A percentile compares a stretch with the other conserved stretches of the same genome.
These are phyloP conservation scores for Gerris lacustris DNA, from an alignment of 2,888 invertebrate species.

Conservation along the genomic window DNA sequence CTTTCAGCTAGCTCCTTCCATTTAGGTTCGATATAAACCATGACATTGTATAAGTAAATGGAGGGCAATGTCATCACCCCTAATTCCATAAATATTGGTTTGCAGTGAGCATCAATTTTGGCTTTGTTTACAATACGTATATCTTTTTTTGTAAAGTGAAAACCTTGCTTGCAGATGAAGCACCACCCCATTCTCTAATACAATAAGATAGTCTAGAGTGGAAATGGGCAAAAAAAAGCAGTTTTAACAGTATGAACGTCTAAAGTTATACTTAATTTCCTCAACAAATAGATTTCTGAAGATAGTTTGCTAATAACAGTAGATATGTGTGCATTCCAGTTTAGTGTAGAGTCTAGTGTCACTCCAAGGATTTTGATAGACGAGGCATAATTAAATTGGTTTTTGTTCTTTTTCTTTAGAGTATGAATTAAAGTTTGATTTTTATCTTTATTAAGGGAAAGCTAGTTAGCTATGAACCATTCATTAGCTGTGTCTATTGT, in stretches of 20 bases:
- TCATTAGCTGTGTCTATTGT: neutral
- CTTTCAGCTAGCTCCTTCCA: too few relatives aligned
- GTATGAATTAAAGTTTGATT: neutral
- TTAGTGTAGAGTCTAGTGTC: conserved; percentile 8
- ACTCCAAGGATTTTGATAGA: conserved; percentile 11
- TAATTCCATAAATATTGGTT: neutral
- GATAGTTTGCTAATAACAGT: neutral
- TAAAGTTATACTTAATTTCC: neutral
- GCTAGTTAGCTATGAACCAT: neutral
- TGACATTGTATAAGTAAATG: too few relatives aligned
- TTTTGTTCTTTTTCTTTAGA: neutral
- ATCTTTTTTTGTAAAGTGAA: neutral
- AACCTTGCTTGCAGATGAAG: neutral
- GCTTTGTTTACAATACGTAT: neutral
- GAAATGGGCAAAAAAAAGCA: neutral
- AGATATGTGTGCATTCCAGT: conserved; percentile 14
- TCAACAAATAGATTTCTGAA: neutral
- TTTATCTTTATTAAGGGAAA: neutral
- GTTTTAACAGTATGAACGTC: neutral
- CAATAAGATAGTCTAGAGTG: neutral
- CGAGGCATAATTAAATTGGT: neutral
- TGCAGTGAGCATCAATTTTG: neutral
- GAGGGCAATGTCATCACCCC: too few relatives aligned
- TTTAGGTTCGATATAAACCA: too few relatives aligned
- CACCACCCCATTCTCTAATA: neutral